phyloP scores from a whole-genome alignment of 2,113 vertebrate genomes.

The Tetrao urogallus region DNA sequence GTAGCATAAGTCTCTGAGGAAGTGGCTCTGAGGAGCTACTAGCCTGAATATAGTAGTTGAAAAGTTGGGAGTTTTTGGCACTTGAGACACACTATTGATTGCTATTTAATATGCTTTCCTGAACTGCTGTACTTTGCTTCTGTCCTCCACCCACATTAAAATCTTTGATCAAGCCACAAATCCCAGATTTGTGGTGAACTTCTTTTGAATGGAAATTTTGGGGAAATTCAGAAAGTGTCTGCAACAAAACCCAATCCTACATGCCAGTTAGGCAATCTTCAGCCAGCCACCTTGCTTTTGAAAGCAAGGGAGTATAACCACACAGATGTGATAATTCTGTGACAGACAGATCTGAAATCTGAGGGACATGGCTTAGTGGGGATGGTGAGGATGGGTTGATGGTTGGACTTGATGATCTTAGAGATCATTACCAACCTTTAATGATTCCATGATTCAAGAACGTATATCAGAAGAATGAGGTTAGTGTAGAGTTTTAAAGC shows the following conservation, averaged over 20 bases:
- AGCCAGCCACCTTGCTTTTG: background rate
- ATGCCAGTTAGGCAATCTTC: too few relatives aligned
- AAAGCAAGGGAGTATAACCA: background rate
- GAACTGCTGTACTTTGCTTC: background rate
- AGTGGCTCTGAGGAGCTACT: background rate
- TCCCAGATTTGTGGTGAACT: background rate
- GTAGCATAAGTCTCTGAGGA: background rate
- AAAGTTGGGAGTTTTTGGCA: background rate
- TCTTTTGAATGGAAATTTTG: background rate
- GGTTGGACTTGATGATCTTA: too few relatives aligned
- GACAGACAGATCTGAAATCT: background rate
- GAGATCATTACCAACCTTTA: too few relatives aligned
- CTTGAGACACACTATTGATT: accelerated
- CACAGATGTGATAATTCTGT: background rate
- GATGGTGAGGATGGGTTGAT: too few relatives aligned
- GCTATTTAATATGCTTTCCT: background rate
- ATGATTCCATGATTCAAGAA: background rate
- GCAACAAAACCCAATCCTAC: background rate
- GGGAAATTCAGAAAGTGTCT: background rate
- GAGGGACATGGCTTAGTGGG: too few relatives aligned
- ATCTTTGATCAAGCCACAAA: background rate
- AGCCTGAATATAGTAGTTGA: background rate
- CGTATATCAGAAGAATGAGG: accelerated
- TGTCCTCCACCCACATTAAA: background rate
- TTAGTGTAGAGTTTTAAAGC: background rate